These are phyloP conservation scores for Aspidiotus rigidus DNA, from an alignment of 2,888 invertebrate species.

Conservation along the genomic window DNA sequence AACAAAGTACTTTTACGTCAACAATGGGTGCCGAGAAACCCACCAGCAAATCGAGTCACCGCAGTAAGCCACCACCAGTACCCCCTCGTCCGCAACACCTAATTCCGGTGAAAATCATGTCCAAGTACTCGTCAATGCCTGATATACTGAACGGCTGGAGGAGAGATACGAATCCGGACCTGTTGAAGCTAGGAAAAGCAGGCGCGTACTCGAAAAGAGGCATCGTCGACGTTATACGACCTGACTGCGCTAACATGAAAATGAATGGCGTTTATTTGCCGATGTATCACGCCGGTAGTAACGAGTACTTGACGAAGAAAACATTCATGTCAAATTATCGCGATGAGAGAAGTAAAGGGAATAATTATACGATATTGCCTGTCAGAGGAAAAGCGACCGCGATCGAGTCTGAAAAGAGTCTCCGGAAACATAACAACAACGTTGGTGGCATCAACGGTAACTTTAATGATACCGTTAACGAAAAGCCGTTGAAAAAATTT, in stretches of 20 bases:
- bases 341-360: conserved; percentile 3
- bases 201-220: neutral
- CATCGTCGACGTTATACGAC: neutral
- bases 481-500: conserved; percentile 17
- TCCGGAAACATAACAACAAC: no score
- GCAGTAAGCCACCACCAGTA: conserved; percentile 25
- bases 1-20: no score
- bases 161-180: conserved; percentile 29
- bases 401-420: neutral
- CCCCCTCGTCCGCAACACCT: conserved; percentile 31
- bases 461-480: neutral
- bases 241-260: neutral
- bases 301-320: no score
- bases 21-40: conserved; percentile 23
- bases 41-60: neutral
- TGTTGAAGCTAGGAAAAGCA: conserved; percentile 13
- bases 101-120: conserved; percentile 20
- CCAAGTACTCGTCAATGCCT: conserved; percentile 32
- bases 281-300: no score
- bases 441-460: no score
- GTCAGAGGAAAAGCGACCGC: neutral
- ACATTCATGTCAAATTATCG: no score
- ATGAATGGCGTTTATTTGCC: neutral
- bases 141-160: conserved; percentile 30
- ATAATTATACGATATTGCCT: neutral